Evolutionary conservation across 2,113 vertebrate genomes (phyloP).

Genomic region (Shinisaurus crocodilurus): DNA sequence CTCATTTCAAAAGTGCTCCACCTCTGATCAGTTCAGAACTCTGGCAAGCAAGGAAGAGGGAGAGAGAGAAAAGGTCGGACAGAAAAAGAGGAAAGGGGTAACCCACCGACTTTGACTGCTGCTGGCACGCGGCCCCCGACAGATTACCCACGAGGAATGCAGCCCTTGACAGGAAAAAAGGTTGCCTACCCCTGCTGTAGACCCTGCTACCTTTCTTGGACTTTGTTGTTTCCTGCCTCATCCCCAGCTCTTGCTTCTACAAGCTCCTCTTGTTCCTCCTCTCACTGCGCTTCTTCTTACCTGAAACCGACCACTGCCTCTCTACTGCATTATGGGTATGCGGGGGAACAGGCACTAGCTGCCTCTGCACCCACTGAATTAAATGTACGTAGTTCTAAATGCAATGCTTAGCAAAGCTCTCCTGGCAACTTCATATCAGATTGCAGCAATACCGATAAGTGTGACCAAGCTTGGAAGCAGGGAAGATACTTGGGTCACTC

Average conservation of each 20-base stretch:
- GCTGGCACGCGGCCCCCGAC: too few species aligned
- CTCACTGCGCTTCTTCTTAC: not conserved
- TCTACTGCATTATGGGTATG: not conserved
- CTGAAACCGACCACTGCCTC: not conserved
- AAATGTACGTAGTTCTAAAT: not conserved
- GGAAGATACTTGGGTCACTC: not conserved
- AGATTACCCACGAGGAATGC: too few species aligned
- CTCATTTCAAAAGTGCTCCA: too few species aligned
- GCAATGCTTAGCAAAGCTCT: not conserved
- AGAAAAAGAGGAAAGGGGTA: too few species aligned
- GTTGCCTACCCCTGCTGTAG: too few species aligned
- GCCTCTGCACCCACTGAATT: not conserved
- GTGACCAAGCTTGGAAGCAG: not conserved
- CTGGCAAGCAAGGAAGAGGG: too few species aligned
- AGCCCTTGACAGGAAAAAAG: too few species aligned
- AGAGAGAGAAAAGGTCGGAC: too few species aligned
- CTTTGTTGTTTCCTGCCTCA: not conserved
- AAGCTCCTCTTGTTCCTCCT: not conserved
- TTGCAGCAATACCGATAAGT: not conserved
- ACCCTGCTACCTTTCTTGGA: not conserved
- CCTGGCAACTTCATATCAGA: not conserved
- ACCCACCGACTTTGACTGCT: too few species aligned
- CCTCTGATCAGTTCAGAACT: too few species aligned
- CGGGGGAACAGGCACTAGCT: too few species aligned
- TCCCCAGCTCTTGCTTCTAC: too few species aligned